These are phyloP conservation scores for Chionis minor DNA, from an alignment of 2,113 vertebrate genomes.

Conservation along the genomic window DNA sequence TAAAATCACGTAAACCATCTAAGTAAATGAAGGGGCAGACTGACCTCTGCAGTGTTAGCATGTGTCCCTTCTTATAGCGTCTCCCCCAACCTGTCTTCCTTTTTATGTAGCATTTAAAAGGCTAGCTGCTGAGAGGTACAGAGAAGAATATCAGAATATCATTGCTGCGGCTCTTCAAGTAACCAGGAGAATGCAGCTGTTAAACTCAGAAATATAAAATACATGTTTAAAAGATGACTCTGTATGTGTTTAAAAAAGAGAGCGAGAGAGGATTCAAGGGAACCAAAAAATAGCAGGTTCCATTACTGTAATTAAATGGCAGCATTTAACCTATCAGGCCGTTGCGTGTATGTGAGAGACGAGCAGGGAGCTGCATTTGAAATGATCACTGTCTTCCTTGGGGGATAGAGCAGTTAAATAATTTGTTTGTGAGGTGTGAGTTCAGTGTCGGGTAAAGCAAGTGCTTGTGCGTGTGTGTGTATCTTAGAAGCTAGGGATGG, in stretches of 20 bases:
- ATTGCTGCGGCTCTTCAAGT: conserved; percentile 17
- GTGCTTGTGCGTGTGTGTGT: not conserved
- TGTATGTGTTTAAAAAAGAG: conserved; percentile 63
- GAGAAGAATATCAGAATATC: not conserved
- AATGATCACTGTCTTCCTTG: conserved; percentile 73
- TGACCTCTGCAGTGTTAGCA: not conserved
- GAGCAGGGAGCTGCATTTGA: conserved; percentile 69
- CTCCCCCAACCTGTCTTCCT: not conserved
- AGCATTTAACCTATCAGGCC: conserved; percentile 75
- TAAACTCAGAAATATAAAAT: conserved; percentile 58
- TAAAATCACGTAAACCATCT: not conserved
- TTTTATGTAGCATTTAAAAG: conserved; percentile 10
- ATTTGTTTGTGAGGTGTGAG: conserved; percentile 76
- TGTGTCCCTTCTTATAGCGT: not conserved
- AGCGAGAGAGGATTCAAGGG: conserved; percentile 71
- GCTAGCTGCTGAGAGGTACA: not conserved
- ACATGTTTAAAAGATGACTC: conserved; percentile 73
- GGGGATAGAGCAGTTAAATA: conserved; percentile 77
- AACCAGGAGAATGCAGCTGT: conserved; percentile 47
- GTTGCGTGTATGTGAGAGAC: conserved; percentile 72
- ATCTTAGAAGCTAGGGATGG: not conserved
- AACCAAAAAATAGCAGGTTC: conserved; percentile 78
- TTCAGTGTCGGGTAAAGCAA: conserved; percentile 44
- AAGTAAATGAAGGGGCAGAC: conserved; percentile 11
- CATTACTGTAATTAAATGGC: conserved; percentile 77